These are phyloP conservation scores for Kuschelorhynchus macadamiae DNA, from an alignment of 2,888 invertebrate genomes.

Conservation along the genomic window DNA sequence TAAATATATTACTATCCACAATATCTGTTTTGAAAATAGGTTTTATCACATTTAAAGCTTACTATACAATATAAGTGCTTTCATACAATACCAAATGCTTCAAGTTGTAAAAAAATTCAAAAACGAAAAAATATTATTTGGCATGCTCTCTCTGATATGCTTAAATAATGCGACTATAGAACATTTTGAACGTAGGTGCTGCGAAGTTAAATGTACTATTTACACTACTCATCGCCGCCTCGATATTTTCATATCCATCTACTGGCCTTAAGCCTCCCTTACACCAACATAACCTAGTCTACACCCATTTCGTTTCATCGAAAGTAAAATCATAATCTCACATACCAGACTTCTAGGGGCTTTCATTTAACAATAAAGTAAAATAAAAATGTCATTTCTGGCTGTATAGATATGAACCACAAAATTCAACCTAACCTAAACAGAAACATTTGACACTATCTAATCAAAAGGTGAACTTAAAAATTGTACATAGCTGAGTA, in stretches of 20 bases:
- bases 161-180: constrained; percentile 58
- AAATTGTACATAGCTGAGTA: constrained; percentile 37
- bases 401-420: constrained; percentile 21
- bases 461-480: constrained; percentile 40
- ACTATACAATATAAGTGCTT: too few species aligned
- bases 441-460: constrained; percentile 47
- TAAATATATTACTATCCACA: too few species aligned
- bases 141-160: constrained; percentile 8
- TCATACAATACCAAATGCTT: too few species aligned
- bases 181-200: constrained; percentile 10
- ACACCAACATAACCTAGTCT: constrained; percentile 47
- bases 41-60: too few species aligned
- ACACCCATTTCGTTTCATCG: constrained; percentile 37
- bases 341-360: constrained; percentile 49
- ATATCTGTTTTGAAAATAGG: too few species aligned
- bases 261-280: constrained; percentile 53
- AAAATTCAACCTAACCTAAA: constrained; percentile 44
- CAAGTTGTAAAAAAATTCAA: neutral
- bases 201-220: constrained; percentile 51
- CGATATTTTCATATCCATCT: constrained; percentile 60
- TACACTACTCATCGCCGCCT: constrained; percentile 63
- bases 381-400: constrained; percentile 36
- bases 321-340: constrained; percentile 27
- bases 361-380: constrained; percentile 43
- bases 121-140: neutral